phyloP scores from a whole-genome alignment of 2,797 vertebrate genomes.

The Chromis chromis region DNA sequence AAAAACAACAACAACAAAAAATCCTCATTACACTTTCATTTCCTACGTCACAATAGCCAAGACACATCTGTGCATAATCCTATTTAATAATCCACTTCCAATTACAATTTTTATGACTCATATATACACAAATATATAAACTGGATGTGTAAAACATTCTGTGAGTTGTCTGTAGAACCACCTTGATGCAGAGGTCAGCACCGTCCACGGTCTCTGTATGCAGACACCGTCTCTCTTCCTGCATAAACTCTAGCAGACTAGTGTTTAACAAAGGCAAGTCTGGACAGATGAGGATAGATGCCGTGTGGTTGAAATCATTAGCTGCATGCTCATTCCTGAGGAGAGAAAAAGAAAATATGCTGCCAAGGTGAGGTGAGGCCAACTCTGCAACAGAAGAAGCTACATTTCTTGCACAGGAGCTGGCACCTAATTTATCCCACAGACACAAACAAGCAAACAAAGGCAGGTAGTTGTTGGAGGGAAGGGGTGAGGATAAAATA shows the following conservation, averaged over 20 bases:
- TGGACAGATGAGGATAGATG: slow-evolving; percentile 53
- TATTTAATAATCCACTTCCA: neutral
- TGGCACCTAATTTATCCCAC: neutral
- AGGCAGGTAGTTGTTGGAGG: slow-evolving; percentile 2
- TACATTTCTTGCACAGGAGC: neutral
- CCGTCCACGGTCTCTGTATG: slow-evolving; percentile 1
- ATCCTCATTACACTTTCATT: neutral
- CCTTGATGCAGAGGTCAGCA: slow-evolving; percentile 9
- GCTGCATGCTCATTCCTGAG: slow-evolving; percentile 34
- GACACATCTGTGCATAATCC: neutral
- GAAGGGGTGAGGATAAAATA: neutral
- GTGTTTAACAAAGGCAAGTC: slow-evolving; percentile 55
- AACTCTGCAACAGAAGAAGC: slow-evolving; percentile 9
- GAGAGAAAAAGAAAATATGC: slow-evolving; percentile 36
- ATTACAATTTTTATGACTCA: neutral
- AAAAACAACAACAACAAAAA: too few relatives aligned
- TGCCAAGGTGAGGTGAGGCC: slow-evolving; percentile 23
- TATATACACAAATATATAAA: neutral
- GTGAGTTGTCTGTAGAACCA: neutral
- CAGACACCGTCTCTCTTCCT: slow-evolving; percentile 20
- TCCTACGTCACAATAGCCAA: neutral
- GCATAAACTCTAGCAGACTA: slow-evolving; percentile 1
- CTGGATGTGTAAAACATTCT: neutral
- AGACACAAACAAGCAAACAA: neutral
- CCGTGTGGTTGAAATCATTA: slow-evolving; percentile 53